Conservation (phyloP, 1,140 invertebrate species). For the Ooceraea biroi region DNA sequence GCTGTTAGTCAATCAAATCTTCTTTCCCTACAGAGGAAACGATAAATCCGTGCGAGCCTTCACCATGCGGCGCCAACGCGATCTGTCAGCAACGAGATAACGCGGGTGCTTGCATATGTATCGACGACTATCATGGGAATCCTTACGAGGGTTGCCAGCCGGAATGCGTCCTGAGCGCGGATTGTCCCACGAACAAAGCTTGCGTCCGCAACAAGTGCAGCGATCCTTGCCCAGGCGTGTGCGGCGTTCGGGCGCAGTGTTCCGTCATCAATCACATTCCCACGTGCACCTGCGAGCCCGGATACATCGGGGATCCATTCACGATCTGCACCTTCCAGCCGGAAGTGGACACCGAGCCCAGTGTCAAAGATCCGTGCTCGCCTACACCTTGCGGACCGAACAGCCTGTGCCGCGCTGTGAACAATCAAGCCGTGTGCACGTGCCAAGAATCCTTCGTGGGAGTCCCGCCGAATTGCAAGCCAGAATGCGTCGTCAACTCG, state of each 20-base stretch:
- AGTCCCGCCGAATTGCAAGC: constrained; percentile 90
- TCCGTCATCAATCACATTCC: constrained; percentile 89
- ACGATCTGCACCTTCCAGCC: constrained; percentile 84
- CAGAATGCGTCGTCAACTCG: constrained; percentile 92
- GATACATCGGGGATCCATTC: constrained; percentile 88
- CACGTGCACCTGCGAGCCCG: constrained; percentile 88
- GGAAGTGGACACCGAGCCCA: constrained; percentile 71
- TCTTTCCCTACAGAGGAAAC: constrained; percentile 74
- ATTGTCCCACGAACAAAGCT: constrained; percentile 87
- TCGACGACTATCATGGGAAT: constrained; percentile 87
- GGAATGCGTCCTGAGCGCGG: constrained; percentile 87
- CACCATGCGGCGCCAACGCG: constrained; percentile 88
- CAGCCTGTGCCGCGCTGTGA: constrained; percentile 86
- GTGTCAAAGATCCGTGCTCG: constrained; percentile 83
- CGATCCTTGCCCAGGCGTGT: constrained; percentile 88
- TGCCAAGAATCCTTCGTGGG: constrained; percentile 87
- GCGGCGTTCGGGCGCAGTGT: constrained; percentile 87
- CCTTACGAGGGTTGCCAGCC: constrained; percentile 87
- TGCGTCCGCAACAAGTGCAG: constrained; percentile 88
- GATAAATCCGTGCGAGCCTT: constrained; percentile 86
- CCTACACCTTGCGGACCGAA: constrained; percentile 88
- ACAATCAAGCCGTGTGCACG: constrained; percentile 86
- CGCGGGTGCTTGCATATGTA: constrained; percentile 86
- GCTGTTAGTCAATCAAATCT: constrained; percentile 52
- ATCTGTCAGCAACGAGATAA: constrained; percentile 86